Percentiles rank a stretch among this genome's conserved stretches.
Evolutionary conservation across 2,888 invertebrate genomes (phyloP).

Genomic region (Eilema caniola): DNA sequence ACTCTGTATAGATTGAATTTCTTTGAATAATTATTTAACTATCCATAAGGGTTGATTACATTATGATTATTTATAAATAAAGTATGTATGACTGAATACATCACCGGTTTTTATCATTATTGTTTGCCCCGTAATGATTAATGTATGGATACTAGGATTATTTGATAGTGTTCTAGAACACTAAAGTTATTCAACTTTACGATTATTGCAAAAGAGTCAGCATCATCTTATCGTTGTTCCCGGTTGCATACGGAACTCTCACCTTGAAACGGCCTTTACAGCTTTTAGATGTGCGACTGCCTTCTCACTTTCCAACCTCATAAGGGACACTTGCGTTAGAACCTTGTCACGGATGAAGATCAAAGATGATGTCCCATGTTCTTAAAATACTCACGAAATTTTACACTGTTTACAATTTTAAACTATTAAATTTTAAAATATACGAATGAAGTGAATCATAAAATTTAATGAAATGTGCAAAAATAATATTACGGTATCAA

Average conservation of each 20-base stretch:
- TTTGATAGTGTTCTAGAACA: slow-evolving; percentile 1
- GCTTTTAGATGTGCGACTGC: no score
- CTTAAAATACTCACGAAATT: no score
- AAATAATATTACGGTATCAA: slow-evolving; percentile 29
- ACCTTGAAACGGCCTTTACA: no score
- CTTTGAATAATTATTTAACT: neutral
- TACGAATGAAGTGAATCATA: neutral
- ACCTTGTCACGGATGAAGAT: no score
- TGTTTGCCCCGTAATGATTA: neutral
- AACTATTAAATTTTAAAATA: no score
- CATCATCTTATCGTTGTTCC: no score
- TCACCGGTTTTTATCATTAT: neutral
- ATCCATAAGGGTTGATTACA: neutral
- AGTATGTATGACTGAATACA: neutral
- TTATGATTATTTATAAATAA: neutral
- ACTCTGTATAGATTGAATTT: neutral
- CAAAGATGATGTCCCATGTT: no score
- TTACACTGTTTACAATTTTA: no score
- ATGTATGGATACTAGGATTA: neutral
- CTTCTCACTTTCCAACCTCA: no score
- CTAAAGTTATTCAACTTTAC: neutral
- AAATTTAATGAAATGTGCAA: neutral
- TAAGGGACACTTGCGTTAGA: no score
- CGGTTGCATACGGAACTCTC: no score
- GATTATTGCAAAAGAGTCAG: neutral